A percentile compares a stretch with the other conserved stretches of the same genome.
Conservation (phyloP, 2,113 vertebrate species). For the Sialia sialis region DNA sequence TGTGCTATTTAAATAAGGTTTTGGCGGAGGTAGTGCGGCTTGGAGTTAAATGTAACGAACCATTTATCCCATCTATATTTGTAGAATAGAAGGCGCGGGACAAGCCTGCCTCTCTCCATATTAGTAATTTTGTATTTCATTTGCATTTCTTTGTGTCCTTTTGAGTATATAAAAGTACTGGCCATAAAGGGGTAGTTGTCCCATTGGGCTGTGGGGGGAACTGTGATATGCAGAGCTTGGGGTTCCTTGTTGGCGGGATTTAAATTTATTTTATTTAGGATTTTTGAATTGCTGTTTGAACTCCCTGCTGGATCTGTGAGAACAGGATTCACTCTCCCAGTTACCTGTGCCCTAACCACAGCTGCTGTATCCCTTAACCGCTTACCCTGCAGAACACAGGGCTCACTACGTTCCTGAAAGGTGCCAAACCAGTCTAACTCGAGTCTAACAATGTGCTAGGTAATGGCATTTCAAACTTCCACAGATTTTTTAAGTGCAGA, state of each 20-base stretch:
- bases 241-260: rapidly evolving
- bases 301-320: not conserved
- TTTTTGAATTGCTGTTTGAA: not conserved
- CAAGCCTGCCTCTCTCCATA: not conserved
- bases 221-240: not conserved
- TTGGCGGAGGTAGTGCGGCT: not conserved
- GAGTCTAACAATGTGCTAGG: conserved; percentile 32
- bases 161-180: not conserved
- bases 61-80: conserved; percentile 29
- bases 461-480: conserved; percentile 1
- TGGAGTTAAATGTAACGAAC: not conserved
- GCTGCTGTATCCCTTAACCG: not conserved
- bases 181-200: not conserved
- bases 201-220: not conserved
- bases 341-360: not conserved
- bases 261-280: not conserved
- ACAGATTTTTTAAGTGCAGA: not conserved
- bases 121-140: not conserved
- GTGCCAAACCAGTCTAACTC: conserved; percentile 48
- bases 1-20: conserved; percentile 23
- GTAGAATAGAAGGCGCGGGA: not conserved
- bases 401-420: not conserved
- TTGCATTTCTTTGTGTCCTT: not conserved
- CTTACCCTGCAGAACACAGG: not conserved
- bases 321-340: not conserved